A percentile compares a stretch with the other conserved stretches of the same genome.
Conservation (phyloP, 2,797 vertebrate species). For the Tragopan temminckii region DNA sequence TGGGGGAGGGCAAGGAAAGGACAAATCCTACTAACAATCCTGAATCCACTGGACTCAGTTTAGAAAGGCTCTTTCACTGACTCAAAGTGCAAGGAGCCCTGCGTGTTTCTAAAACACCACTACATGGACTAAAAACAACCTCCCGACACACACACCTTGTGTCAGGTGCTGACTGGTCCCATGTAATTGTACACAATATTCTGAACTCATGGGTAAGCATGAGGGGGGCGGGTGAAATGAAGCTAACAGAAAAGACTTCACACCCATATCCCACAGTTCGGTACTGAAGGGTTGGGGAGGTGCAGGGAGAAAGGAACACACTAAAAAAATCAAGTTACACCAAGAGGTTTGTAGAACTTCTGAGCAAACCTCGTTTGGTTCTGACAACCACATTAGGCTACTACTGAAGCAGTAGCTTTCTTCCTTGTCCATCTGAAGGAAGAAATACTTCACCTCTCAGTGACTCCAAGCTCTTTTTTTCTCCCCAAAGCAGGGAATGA, state of each 20-base stretch:
- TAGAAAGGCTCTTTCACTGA: constrained; percentile 5
- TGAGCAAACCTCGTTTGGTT: constrained; percentile 8
- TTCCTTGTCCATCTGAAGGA: neutral
- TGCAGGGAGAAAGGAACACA: neutral
- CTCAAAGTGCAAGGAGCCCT: neutral
- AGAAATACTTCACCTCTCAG: neutral
- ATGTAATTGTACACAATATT: constrained; percentile 8
- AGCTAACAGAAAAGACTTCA: constrained; percentile 52
- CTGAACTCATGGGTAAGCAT: constrained; percentile 2
- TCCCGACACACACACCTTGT: neutral
- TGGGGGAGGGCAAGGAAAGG: constrained; percentile 11
- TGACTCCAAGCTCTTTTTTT: constrained; percentile 26
- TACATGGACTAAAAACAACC: neutral
- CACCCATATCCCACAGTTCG: constrained; percentile 37
- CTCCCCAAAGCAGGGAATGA: constrained; percentile 5
- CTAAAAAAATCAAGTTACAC: constrained; percentile 48
- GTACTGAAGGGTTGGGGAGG: neutral
- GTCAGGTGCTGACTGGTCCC: constrained; percentile 49
- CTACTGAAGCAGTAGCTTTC: constrained; percentile 8
- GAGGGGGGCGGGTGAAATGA: neutral
- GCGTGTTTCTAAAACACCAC: constrained; percentile 33
- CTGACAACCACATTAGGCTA: neutral
- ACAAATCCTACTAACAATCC: constrained; percentile 33
- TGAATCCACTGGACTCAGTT: constrained; percentile 62
- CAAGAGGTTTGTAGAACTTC: constrained; percentile 5